Evolutionary conservation across 2,113 vertebrate species (phyloP).

Genomic region (Brachirus orientalis): DNA sequence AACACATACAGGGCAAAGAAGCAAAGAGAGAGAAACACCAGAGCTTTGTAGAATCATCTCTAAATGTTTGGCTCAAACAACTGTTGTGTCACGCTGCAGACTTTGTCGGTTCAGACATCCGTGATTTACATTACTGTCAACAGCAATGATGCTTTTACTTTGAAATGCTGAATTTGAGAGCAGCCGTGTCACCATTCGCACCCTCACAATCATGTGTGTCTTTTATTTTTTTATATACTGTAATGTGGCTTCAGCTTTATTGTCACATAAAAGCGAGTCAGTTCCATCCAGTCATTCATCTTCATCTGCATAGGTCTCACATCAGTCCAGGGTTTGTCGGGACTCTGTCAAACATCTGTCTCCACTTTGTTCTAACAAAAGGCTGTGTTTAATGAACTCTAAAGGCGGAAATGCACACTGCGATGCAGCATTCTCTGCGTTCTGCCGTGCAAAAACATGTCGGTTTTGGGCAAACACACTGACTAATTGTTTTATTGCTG

Average conservation of each 20-base stretch:
- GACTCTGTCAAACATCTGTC: slow-evolving; percentile 57
- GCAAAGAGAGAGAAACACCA: background rate
- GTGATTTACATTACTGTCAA: background rate
- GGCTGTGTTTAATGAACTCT: slow-evolving; percentile 21
- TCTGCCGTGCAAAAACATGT: slow-evolving; percentile 33
- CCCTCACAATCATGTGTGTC: background rate
- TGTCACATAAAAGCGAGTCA: slow-evolving; percentile 11
- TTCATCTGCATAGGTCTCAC: slow-evolving; percentile 26
- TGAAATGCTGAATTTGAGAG: slow-evolving; percentile 3
- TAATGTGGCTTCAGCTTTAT: slow-evolving; percentile 3
- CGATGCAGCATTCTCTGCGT: slow-evolving; percentile 16
- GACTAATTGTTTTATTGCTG: background rate
- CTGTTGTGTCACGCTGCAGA: background rate
- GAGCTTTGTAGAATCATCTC: background rate
- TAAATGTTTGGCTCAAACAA: background rate
- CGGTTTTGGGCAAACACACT: background rate
- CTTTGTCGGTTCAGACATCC: background rate
- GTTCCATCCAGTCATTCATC: slow-evolving; percentile 25
- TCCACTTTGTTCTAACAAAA: slow-evolving; percentile 47
- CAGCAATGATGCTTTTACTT: background rate
- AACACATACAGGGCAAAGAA: background rate
- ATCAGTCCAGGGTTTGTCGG: slow-evolving; percentile 11
- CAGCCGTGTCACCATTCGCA: background rate
- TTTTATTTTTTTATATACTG: too few species aligned
- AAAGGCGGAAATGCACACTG: slow-evolving; percentile 20